These are phyloP conservation scores for Luperina testacea DNA, from an alignment of 2,888 invertebrate species.

Conservation along the genomic window DNA sequence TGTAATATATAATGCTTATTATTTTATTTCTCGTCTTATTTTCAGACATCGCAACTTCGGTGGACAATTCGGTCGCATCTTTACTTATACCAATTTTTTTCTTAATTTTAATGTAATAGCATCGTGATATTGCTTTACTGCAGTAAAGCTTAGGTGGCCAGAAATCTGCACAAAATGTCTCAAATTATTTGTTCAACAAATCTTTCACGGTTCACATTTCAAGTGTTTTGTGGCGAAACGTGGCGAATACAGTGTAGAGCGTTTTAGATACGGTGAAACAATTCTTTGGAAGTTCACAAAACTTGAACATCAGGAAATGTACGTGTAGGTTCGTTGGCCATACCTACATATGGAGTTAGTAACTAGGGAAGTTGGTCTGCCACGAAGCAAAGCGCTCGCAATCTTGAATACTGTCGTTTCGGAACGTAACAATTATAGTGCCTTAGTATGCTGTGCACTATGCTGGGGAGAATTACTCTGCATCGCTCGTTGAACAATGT, in stretches of 20 bases:
- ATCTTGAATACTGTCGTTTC: constrained; percentile 60
- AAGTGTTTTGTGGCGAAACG: constrained; percentile 68
- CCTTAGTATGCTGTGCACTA: constrained; percentile 24
- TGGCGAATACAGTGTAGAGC: constrained; percentile 63
- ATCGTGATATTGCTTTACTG: constrained; percentile 15
- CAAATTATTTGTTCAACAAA: constrained; percentile 56
- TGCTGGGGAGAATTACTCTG: constrained; percentile 19
- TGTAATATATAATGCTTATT: neutral
- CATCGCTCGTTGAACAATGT: constrained; percentile 24
- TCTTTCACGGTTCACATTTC: constrained; percentile 69
- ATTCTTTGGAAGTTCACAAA: constrained; percentile 67
- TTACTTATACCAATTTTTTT: constrained; percentile 62
- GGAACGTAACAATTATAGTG: constrained; percentile 52
- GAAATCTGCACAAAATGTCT: constrained; percentile 37
- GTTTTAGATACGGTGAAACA: constrained; percentile 71
- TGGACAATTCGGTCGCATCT: constrained; percentile 50
- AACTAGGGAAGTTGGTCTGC: constrained; percentile 64
- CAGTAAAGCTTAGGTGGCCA: constrained; percentile 46
- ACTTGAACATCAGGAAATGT: constrained; percentile 64
- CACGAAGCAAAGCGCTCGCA: constrained; percentile 47
- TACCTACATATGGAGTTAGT: constrained; percentile 38
- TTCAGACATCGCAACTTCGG: constrained; percentile 61
- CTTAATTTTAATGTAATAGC: constrained; percentile 59
- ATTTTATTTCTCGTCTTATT: constrained; percentile 19
- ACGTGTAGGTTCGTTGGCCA: constrained; percentile 46